These are phyloP conservation scores for Calcarius ornatus DNA, from an alignment of 2,113 vertebrate species.

Conservation along the genomic window DNA sequence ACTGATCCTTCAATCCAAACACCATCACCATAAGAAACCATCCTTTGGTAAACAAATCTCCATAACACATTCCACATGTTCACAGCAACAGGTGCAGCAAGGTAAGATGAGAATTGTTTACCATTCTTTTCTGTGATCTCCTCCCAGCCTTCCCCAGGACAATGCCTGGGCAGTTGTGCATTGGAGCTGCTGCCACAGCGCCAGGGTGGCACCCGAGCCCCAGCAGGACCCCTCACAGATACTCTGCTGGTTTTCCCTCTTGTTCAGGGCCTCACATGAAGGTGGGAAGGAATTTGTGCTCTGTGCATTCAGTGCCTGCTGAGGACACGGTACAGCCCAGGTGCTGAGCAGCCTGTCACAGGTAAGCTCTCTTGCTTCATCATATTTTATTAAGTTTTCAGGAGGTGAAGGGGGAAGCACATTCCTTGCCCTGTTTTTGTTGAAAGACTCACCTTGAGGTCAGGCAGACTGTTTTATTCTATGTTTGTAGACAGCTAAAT, in stretches of 20 bases:
- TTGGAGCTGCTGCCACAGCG: neutral
- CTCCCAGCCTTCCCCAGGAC: neutral
- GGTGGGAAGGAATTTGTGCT: neutral
- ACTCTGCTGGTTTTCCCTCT: neutral
- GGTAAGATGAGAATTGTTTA: neutral
- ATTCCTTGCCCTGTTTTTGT: neutral
- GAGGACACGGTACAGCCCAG: neutral
- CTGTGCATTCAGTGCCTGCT: neutral
- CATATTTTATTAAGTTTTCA: neutral
- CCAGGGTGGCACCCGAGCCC: neutral
- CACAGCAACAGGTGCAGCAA: neutral
- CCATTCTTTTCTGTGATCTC: neutral
- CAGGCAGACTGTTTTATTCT: neutral
- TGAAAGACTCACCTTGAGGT: neutral
- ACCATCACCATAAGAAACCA: neutral
- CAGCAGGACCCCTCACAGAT: neutral
- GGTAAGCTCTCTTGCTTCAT: neutral
- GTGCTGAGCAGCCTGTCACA: neutral
- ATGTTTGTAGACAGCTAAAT: neutral
- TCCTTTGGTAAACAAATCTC: neutral
- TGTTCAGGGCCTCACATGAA: fast-evolving
- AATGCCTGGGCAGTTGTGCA: neutral
- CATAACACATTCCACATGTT: neutral
- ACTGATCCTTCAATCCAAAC: neutral
- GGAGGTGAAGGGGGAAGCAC: neutral